A percentile compares a stretch with the other conserved stretches of the same genome.
These are phyloP conservation scores for Iselma pallidipennis DNA, from an alignment of 2,888 invertebrate genomes.

Conservation along the genomic window DNA sequence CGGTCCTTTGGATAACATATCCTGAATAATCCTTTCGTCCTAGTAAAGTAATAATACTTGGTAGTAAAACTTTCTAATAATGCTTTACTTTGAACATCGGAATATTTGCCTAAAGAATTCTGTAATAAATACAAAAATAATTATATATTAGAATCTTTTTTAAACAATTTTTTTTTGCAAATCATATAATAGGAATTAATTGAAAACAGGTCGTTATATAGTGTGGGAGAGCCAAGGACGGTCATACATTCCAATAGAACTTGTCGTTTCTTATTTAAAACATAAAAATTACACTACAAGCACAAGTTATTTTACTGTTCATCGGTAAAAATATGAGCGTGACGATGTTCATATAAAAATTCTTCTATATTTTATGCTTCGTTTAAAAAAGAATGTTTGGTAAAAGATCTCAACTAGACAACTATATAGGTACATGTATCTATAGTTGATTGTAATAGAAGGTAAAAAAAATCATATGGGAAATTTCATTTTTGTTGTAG, in stretches of 20 bases:
- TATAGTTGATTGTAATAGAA: too few relatives aligned
- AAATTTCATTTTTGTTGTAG: background rate
- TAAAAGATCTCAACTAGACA: too few relatives aligned
- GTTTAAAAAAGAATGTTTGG: too few relatives aligned
- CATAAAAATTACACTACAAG: background rate
- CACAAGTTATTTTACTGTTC: background rate
- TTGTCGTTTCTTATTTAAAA: background rate
- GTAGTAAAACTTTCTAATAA: conserved; percentile 78
- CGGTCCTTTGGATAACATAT: conserved; percentile 93
- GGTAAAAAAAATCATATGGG: background rate
- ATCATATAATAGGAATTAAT: background rate
- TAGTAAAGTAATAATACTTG: conserved; percentile 88
- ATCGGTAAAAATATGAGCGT: background rate
- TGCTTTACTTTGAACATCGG: conserved; percentile 68
- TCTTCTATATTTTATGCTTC: too few relatives aligned
- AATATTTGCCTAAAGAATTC: conserved; percentile 75
- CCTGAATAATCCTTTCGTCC: conserved; percentile 92
- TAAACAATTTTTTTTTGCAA: too few relatives aligned
- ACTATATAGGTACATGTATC: too few relatives aligned
- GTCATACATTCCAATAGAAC: conserved; percentile 29
- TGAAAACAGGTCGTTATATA: background rate
- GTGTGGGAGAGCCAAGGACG: conserved; percentile 35
- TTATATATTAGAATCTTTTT: too few relatives aligned
- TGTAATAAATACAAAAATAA: conserved; percentile 51
- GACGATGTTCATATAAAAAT: background rate